Percentiles rank a stretch among this genome's conserved stretches.
Evolutionary conservation across 2,113 vertebrate genomes (phyloP).

Genomic region (Hemicordylus capensis): DNA sequence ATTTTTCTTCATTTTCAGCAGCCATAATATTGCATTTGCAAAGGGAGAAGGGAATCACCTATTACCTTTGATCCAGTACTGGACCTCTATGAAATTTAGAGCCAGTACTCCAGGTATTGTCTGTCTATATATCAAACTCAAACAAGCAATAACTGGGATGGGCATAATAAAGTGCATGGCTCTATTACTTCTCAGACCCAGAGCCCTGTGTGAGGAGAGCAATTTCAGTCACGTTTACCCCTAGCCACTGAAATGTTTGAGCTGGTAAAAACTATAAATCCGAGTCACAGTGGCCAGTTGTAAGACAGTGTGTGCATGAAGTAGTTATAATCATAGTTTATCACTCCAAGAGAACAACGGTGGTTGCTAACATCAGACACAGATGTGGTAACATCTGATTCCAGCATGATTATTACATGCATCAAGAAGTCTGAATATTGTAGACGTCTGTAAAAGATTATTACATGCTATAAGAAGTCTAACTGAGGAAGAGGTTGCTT

Average conservation of each 20-base stretch:
- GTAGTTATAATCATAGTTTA: neutral
- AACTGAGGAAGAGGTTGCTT: neutral
- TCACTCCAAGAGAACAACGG: neutral
- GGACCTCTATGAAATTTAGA: neutral
- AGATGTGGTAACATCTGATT: neutral
- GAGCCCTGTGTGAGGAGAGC: neutral
- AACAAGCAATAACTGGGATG: neutral
- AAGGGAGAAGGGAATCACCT: neutral
- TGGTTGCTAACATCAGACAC: neutral
- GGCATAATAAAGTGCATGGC: neutral
- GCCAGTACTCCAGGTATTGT: neutral
- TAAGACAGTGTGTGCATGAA: neutral
- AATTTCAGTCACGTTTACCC: neutral
- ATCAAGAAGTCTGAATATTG: no score
- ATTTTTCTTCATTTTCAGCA: neutral
- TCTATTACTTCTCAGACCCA: neutral
- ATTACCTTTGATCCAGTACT: neutral
- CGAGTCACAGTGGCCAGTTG: neutral
- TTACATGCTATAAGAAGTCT: neutral
- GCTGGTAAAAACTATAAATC: neutral
- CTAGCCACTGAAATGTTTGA: neutral
- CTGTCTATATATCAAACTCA: neutral
- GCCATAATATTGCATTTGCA: neutral
- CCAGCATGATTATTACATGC: neutral
- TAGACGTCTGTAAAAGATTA: no score